phyloP scores from a whole-genome alignment of 2,797 vertebrate genomes.

The Manis pentadactyla region DNA sequence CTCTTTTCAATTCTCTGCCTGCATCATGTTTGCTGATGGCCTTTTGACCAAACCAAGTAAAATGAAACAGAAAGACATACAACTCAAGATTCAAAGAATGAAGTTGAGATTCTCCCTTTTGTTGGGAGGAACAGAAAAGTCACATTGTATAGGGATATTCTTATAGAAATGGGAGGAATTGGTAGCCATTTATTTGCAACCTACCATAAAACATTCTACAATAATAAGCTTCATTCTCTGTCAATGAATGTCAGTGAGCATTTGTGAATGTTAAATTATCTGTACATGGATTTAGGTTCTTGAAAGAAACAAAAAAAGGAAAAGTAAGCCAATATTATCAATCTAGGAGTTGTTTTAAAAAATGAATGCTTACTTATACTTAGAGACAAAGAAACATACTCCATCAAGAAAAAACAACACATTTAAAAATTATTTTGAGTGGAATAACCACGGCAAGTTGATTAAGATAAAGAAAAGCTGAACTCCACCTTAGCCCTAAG shows the following conservation, averaged over 20 bases:
- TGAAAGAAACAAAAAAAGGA: background rate
- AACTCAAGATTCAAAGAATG: background rate
- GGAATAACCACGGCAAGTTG: background rate
- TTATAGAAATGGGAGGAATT: background rate
- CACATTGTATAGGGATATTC: background rate
- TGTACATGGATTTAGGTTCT: background rate
- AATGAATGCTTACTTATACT: conserved; percentile 22
- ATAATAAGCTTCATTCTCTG: background rate
- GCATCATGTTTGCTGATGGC: background rate
- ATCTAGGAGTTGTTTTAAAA: background rate
- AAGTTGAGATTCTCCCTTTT: background rate
- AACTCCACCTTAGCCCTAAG: background rate
- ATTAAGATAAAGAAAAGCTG: background rate
- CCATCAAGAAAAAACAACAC: background rate
- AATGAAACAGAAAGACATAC: background rate
- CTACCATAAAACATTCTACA: background rate
- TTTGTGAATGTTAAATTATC: background rate
- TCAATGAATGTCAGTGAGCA: background rate
- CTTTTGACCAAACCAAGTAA: conserved; percentile 35
- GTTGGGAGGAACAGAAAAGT: background rate
- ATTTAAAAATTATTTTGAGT: conserved; percentile 30
- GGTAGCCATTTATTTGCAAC: background rate
- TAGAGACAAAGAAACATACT: conserved; percentile 15
- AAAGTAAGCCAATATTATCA: background rate
- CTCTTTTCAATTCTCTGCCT: background rate